Base-by-base conservation (phyloP, 2,888 invertebrate species). In the Galeruca laticollis region DNA sequence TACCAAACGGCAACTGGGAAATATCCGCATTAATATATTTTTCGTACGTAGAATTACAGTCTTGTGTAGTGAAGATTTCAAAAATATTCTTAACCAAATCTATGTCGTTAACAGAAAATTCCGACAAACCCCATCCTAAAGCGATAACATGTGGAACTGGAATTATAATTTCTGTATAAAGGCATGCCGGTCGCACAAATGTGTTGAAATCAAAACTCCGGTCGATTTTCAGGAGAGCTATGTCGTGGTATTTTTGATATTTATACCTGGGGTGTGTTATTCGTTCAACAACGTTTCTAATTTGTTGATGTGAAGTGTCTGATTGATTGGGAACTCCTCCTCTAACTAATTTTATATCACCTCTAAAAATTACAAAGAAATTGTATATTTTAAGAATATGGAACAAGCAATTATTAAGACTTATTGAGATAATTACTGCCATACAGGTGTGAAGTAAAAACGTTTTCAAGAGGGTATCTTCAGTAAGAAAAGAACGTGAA, bases 11-110 rank as follows among this genome's bases (percentile, higher is more conserved):
- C 77, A 76, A 1, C 63, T 76, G 79, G 2, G 74, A 66, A 11
- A 35, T 59, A 56, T 63, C 64, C 21, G 77, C 75, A n/a, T 73
- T 73, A 15, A 67, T 57, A 33, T 77, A 68, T 63, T 76, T 66
- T 21, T 61, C 76, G 60, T 83, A 82, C 0, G 81, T 79, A 33
- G 72, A 43, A 56, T 82, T 82, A 74, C 90, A 90, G 8, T 76
- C 72, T 0, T 70, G 13, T 0, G 79, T 74, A 0, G 79, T 51
- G 49, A 86, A 86, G 9, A 86, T 80, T 0, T 83, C 82, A 11
- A 90, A 79, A 2, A 84, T 85, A 0, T 90, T 89, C 80, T 89
- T 89, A 9, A 87, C 78, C 64, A 90, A 79, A 72, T 85, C 82
- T 11, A 82, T 79, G 68, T 33, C 65, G 2, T 61, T 68, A 1